Percentiles rank a stretch among this genome's conserved stretches.
Evolutionary conservation across 2,113 vertebrate genomes (phyloP).

Genomic region (Oceanites oceanicus): DNA sequence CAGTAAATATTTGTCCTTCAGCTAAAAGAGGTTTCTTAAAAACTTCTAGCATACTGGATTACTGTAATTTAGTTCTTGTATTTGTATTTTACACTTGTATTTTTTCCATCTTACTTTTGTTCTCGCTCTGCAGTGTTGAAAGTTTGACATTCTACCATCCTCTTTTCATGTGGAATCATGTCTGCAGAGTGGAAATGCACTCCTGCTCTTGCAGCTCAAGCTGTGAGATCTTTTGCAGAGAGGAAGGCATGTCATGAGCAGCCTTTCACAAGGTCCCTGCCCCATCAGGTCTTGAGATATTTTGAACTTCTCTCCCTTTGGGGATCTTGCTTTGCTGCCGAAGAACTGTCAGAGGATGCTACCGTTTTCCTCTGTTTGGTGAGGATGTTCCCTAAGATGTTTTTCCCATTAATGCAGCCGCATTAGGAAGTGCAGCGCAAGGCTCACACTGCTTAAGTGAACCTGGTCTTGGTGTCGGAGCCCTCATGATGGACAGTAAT

Average conservation of each 20-base stretch:
- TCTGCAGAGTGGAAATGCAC: background rate
- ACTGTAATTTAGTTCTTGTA: background rate
- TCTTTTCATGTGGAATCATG: constrained; percentile 11
- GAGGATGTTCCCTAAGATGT: constrained; percentile 21
- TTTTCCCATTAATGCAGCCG: background rate
- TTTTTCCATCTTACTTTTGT: background rate
- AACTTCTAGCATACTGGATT: background rate
- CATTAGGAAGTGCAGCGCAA: background rate
- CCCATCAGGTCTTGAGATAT: background rate
- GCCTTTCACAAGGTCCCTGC: background rate
- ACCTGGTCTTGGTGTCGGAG: background rate
- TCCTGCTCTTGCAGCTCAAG: constrained; percentile 9
- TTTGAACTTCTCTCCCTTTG: constrained; percentile 28
- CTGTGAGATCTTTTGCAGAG: constrained; percentile 17
- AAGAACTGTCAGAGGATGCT: constrained; percentile 26
- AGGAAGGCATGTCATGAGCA: background rate
- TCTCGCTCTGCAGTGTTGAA: background rate
- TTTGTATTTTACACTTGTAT: background rate
- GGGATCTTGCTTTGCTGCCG: constrained; percentile 16
- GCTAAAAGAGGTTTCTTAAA: background rate
- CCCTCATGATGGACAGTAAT: background rate
- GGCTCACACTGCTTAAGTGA: background rate
- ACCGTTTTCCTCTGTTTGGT: background rate
- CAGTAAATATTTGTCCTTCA: background rate
- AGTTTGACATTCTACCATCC: background rate